These are phyloP conservation scores for Brachylomia viminalis DNA, from an alignment of 2,888 invertebrate genomes.

Conservation along the genomic window DNA sequence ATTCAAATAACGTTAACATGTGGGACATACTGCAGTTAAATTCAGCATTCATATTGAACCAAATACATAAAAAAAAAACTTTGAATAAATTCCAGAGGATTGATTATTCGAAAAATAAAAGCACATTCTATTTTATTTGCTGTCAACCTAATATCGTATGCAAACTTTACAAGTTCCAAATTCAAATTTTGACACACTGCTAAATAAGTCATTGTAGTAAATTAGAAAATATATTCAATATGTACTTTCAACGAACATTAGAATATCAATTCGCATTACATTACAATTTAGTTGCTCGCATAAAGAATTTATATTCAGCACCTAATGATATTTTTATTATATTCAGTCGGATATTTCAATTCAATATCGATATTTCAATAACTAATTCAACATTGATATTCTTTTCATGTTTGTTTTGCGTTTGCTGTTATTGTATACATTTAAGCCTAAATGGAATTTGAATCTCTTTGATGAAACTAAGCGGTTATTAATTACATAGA, in stretches of 20 bases:
- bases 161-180: constrained; percentile 6
- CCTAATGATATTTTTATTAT: constrained; percentile 47
- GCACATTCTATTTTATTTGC: neutral
- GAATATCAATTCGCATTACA: constrained; percentile 41
- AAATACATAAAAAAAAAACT: constrained; percentile 2
- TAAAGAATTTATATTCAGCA: constrained; percentile 30
- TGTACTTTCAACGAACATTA: constrained; percentile 21
- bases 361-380: constrained; percentile 32
- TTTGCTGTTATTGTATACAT: neutral
- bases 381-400: constrained; percentile 41
- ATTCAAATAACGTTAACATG: constrained; percentile 77
- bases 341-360: constrained; percentile 25
- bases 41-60: constrained; percentile 18
- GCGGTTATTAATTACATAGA: constrained; percentile 26
- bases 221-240: constrained; percentile 33
- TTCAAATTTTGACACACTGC: constrained; percentile 20
- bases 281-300: constrained; percentile 40
- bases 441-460: constrained; percentile 23
- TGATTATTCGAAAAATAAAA: constrained; percentile 1
- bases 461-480: constrained; percentile 13
- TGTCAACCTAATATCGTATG: neutral
- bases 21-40: constrained; percentile 70
- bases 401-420: constrained; percentile 24
- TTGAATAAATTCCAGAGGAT: constrained; percentile 13
- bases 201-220: constrained; percentile 34